Evolutionary conservation across 1,140 invertebrate species (phyloP).

Genomic region (Heliconius eleuchia): DNA sequence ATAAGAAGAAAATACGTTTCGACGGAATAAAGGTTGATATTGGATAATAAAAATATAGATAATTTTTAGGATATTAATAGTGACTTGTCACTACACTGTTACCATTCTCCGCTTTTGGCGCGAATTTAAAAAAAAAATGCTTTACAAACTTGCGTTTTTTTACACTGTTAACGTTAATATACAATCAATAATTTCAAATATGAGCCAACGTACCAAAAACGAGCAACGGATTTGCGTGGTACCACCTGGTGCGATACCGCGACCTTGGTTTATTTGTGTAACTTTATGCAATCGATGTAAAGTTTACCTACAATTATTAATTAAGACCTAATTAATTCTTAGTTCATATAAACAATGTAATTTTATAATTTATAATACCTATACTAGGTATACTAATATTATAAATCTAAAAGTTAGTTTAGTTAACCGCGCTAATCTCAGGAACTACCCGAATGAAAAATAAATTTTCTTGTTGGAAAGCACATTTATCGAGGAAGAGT

Average conservation of each 20-base stretch:
- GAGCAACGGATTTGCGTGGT: conserved; percentile 64
- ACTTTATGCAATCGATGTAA: conserved; percentile 41
- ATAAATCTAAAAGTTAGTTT: too few relatives aligned
- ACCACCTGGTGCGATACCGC: conserved; percentile 73
- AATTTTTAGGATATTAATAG: too few relatives aligned
- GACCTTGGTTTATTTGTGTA: conserved; percentile 63
- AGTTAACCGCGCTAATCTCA: too few relatives aligned
- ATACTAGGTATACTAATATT: too few relatives aligned
- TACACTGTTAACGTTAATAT: conserved; percentile 4
- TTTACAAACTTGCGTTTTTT: background rate
- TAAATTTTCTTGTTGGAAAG: too few relatives aligned
- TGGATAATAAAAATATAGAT: too few relatives aligned
- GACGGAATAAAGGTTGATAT: too few relatives aligned
- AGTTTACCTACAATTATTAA: conserved; percentile 26
- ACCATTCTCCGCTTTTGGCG: background rate
- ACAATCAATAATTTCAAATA: conserved; percentile 40
- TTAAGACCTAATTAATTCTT: background rate
- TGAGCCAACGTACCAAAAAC: conserved; percentile 45
- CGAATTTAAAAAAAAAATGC: background rate
- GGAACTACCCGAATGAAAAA: too few relatives aligned
- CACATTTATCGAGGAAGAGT: too few relatives aligned
- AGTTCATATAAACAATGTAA: background rate
- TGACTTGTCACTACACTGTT: too few relatives aligned
- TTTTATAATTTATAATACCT: too few relatives aligned
- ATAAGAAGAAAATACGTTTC: too few relatives aligned